These are phyloP conservation scores for Lysandra coridon DNA, from an alignment of 2,888 invertebrate species.

Conservation along the genomic window DNA sequence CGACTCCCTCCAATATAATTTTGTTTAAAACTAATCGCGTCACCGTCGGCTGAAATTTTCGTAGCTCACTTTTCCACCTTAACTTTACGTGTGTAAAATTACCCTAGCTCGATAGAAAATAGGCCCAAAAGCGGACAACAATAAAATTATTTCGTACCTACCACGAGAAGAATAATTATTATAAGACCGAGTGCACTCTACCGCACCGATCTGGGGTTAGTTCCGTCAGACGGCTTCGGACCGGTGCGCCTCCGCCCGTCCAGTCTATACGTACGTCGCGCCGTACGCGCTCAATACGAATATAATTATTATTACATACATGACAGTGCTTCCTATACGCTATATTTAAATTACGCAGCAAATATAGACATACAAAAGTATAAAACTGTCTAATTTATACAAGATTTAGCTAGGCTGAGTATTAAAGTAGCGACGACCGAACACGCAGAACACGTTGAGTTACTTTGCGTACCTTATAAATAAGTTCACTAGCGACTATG, in stretches of 20 bases:
- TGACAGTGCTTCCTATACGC: not conserved
- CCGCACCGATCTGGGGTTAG: not conserved
- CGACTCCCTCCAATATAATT: not conserved
- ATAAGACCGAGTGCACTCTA: not conserved
- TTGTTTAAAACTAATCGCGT: not conserved
- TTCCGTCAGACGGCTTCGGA: not conserved
- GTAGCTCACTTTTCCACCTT: not conserved
- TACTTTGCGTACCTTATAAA: constrained; percentile 4
- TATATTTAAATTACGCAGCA: constrained; percentile 17
- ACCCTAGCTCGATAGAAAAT: not conserved
- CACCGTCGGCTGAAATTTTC: not conserved
- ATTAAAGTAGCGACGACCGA: constrained; percentile 40
- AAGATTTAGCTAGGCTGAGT: constrained; percentile 45
- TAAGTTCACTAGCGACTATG: constrained; percentile 14
- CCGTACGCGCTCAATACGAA: not conserved
- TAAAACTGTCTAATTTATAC: constrained; percentile 46
- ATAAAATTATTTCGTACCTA: not conserved
- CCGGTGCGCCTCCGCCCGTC: not conserved
- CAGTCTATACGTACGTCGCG: not conserved
- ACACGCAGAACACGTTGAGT: not conserved
- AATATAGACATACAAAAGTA: constrained; percentile 44
- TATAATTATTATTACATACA: not conserved
- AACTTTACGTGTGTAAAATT: not conserved
- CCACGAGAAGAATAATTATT: not conserved
- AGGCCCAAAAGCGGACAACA: not conserved